phyloP scores from a whole-genome alignment of 2,888 invertebrate genomes.

The Spicauda simplicius region DNA sequence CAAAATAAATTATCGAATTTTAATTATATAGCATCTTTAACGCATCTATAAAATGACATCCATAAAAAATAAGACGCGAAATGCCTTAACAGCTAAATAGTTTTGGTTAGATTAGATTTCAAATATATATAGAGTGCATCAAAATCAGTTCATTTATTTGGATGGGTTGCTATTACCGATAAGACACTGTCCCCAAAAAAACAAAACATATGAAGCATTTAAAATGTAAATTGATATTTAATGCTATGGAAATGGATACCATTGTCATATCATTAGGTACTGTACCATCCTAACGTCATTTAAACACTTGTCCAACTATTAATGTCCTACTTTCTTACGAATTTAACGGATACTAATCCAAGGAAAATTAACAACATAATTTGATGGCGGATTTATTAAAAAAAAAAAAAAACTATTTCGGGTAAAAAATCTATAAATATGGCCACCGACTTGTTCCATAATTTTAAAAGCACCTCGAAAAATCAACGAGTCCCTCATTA shows the following conservation, averaged over 20 bases:
- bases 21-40: no score
- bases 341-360: background rate
- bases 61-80: no score
- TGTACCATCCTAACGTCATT: background rate
- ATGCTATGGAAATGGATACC: background rate
- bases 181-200: no score
- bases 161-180: no score
- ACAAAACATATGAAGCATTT: no score
- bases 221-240: background rate
- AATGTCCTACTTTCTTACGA: background rate
- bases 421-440: slow-evolving; percentile 36
- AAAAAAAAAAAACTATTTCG: slow-evolving; percentile 15
- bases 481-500: slow-evolving; percentile 43
- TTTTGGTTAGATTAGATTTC: no score
- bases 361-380: slow-evolving; percentile 13
- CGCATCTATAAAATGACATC: no score
- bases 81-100: no score
- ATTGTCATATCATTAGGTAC: no score
- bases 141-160: no score
- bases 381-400: slow-evolving; percentile 13
- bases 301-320: background rate
- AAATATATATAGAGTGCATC: no score
- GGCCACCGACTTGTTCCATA: slow-evolving; percentile 38
- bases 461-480: slow-evolving; percentile 43
- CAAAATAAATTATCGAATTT: no score